Base-by-base conservation (phyloP, 2,113 vertebrate species). In the Xenopus laevis region DNA sequence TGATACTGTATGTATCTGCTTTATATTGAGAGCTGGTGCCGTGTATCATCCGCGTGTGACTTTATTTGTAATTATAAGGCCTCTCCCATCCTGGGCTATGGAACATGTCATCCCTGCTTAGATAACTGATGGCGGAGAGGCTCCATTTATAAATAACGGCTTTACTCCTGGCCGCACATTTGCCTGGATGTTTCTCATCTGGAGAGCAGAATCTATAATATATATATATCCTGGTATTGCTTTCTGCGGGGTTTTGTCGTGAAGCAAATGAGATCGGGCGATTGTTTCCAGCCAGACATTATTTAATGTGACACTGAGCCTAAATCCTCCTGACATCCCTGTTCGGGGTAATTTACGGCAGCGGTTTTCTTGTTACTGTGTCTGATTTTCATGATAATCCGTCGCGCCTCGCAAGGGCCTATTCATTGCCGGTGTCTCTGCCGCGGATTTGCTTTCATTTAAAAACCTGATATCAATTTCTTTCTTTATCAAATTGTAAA, bases 281-380 rank as follows among this genome's bases (percentile, higher is more conserved):
- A 65, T 65, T 65, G 63, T 65, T 65, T 63, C 44, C 40, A 18
- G 63, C 15, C 20, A 65, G 63, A 33, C 30, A 65, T 65, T 65
- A 65, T 33, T 30, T 65, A 65, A 20, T 17, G 16, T 65, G 63
- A 65, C 63, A 65, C 63, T n/a, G 16, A 18, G 17, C 40, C 40
- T 65, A 65, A 65, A 46, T 65, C 63, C 63, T 45, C n/a, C 63
- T 65, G 63, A 65, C 63, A 65, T 65, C 11, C 63, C 40, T 44
- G 63, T 65, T 65, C 33, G 15, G 40, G 40, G 5, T 45, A 44
- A 65, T 65, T 65, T 65, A 45, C 40, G 4, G 6, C 63, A 45
- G 33, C 10, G 45, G n/a, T 5, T 11, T 45, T 6, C 63, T 65
- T 45, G 63, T 65, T 45, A 65, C 63, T 11, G 40, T 65, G 63